Conservation (phyloP, 1,140 invertebrate species). For the Drosophila kikkawai region DNA sequence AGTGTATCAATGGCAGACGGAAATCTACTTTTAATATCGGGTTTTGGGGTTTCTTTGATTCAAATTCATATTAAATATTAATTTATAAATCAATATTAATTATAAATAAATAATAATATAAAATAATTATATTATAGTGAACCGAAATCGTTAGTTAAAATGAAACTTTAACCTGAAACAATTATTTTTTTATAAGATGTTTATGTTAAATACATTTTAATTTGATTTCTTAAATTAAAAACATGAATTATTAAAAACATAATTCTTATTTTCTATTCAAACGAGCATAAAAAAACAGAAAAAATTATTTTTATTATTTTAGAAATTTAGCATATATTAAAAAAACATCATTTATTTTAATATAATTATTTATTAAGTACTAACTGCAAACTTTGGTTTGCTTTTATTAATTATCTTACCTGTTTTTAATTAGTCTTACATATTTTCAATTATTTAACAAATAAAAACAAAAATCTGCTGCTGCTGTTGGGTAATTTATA, state of each 20-base stretch:
- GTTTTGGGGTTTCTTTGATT: neutral
- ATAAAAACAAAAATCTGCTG: neutral
- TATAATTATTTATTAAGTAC: too few relatives aligned
- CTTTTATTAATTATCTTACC: neutral
- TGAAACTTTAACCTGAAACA: neutral
- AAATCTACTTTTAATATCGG: neutral
- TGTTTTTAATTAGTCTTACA: conserved; percentile 7
- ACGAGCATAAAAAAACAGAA: too few relatives aligned
- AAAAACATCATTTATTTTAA: too few relatives aligned
- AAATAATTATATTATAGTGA: too few relatives aligned
- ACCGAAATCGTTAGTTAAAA: neutral
- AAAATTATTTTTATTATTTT: too few relatives aligned
- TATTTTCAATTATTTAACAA: neutral
- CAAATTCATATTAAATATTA: neutral
- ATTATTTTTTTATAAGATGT: too few relatives aligned
- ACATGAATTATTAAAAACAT: too few relatives aligned
- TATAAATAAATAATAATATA: neutral
- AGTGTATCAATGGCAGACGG: neutral
- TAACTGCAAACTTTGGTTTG: too few relatives aligned
- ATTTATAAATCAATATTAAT: neutral
- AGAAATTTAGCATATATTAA: too few relatives aligned
- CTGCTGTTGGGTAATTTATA: neutral
- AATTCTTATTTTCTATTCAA: too few relatives aligned
- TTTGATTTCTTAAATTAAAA: too few relatives aligned
- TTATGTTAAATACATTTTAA: too few relatives aligned